Evolutionary conservation across 2,113 vertebrate genomes (phyloP), one percentile per base, ranked within the genome.

Genomic region (Globicephala melas): DNA sequence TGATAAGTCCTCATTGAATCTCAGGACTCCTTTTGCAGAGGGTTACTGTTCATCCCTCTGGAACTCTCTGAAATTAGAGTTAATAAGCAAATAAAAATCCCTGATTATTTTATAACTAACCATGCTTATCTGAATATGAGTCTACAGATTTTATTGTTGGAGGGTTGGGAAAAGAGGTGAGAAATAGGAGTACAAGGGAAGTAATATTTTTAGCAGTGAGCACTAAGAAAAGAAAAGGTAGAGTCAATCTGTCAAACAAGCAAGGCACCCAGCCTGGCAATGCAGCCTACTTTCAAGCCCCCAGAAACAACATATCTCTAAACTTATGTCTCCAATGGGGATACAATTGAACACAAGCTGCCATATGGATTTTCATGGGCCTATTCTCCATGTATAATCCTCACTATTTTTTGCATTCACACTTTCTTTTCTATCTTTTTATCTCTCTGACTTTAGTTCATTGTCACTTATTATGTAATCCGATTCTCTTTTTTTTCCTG

Each of bases 121-220:
- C 26, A 23, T 80, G 18, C 12, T 83, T 95, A 55, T 55, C 31
- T 83, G 23, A 60, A 44, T 81, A 44, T 71, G 13, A 74, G 41
- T 87, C 11, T 31, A 58, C 41, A 33, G 18, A 67, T 82, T 95
- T 81, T 76, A 41, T 91, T 89, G 17, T 89, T 82, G 33, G 10
- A 44, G 5, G 8, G 6, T 55, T 86, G 7, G n/a, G 31, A 76
- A 77, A 26, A 18, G 4, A 67, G 7, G 1, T 15, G 33, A 70
- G 14, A 86, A 80, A 65, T 2, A 87, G 9, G 26, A n/a, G 5
- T 8, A 31, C 25, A 65, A 53, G 62, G 4, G 6, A 68, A 60
- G 31, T 25, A 25, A 5, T 84, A 67, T 28, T 83, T 96, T 93
- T 87, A 91, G 18, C 25, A 65, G 6, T 25, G 68, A 97, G 9